These are phyloP conservation scores for Siniperca scherzeri DNA, from an alignment of 2,797 vertebrate genomes.

Conservation along the genomic window DNA sequence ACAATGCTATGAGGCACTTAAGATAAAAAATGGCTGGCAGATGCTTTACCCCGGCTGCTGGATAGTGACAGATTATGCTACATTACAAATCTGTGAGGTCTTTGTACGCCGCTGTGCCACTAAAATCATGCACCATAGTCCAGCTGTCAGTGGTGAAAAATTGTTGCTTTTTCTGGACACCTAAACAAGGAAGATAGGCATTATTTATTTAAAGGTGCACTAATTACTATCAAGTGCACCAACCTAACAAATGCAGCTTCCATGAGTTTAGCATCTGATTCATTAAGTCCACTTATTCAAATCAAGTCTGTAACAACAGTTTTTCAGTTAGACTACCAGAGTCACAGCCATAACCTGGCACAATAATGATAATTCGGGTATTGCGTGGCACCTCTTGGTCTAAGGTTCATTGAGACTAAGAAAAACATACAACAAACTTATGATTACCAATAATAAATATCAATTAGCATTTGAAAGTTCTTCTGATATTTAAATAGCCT, in stretches of 20 bases:
- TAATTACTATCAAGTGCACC: constrained; percentile 26
- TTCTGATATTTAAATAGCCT: constrained; percentile 8
- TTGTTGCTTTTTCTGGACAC: background rate
- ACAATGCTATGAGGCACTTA: constrained; percentile 16
- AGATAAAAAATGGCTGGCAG: constrained; percentile 32
- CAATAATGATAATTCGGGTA: background rate
- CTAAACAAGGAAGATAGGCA: background rate
- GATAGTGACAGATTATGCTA: constrained; percentile 49
- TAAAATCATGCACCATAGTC: constrained; percentile 23
- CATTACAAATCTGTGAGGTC: constrained; percentile 37
- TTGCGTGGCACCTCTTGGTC: background rate
- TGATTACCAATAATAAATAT: background rate
- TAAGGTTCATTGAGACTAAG: background rate
- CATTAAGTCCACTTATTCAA: constrained; percentile 46
- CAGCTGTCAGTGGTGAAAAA: constrained; percentile 14
- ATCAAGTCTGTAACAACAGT: constrained; percentile 17
- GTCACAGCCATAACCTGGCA: constrained; percentile 15
- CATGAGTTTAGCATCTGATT: constrained; percentile 27
- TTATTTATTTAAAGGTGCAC: constrained; percentile 16
- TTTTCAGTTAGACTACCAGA: constrained; percentile 45
- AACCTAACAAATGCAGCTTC: constrained; percentile 16
- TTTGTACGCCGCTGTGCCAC: background rate
- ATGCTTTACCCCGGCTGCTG: constrained; percentile 20
- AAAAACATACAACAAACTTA: background rate
- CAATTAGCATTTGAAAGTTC: constrained; percentile 27